These are phyloP conservation scores for Microchrysa polita DNA, from an alignment of 2,888 invertebrate genomes.

Conservation along the genomic window DNA sequence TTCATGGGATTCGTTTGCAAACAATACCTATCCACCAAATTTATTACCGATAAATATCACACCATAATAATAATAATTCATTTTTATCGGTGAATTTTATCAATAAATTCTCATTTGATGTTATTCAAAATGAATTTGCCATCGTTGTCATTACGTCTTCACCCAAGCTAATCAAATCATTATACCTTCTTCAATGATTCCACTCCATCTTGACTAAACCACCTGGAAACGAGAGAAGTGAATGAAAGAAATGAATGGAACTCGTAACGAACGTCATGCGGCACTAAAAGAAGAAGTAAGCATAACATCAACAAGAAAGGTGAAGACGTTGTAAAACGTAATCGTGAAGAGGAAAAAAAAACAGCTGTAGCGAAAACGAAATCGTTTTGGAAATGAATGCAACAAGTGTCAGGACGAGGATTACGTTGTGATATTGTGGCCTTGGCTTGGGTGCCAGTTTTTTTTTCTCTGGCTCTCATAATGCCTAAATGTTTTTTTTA, in stretches of 20 bases:
- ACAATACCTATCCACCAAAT: no score
- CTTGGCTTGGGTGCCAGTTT: background rate
- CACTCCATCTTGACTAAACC: slow-evolving; percentile 16
- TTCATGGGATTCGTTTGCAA: no score
- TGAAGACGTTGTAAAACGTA: background rate
- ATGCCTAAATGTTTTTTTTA: no score
- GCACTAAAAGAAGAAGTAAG: background rate
- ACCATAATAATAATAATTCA: no score
- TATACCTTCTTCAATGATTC: slow-evolving; percentile 29
- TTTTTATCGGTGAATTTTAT: no score
- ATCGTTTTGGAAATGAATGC: background rate
- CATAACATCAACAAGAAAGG: background rate
- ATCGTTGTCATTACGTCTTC: slow-evolving; percentile 24
- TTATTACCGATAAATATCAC: no score
- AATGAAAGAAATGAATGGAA: slow-evolving; percentile 2
- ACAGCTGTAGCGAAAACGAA: background rate
- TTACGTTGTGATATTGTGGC: slow-evolving; percentile 28
- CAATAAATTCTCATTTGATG: slow-evolving; percentile 19
- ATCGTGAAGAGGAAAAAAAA: background rate
- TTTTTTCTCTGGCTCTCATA: no score
- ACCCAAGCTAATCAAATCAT: slow-evolving; percentile 36
- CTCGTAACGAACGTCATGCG: no score
- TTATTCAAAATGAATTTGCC: slow-evolving; percentile 24
- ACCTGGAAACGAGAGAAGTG: slow-evolving; percentile 30
- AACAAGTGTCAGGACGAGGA: slow-evolving; percentile 29